Percentiles rank a stretch among this genome's conserved stretches.
Evolutionary conservation across 2,797 vertebrate genomes (phyloP).

Genomic region (Parauchenoglanis punctatus): DNA sequence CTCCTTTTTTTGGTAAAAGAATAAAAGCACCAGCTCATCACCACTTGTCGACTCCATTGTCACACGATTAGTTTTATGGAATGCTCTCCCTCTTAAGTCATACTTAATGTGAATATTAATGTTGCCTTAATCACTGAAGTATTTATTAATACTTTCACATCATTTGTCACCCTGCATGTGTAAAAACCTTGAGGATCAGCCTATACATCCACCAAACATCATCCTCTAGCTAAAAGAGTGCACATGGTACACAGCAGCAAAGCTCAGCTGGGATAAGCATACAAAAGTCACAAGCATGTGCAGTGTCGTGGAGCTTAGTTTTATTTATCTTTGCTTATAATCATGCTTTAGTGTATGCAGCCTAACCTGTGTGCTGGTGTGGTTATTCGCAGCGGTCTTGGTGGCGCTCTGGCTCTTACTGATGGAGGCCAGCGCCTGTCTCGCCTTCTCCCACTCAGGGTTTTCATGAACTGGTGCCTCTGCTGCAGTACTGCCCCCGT

Average conservation of each 20-base stretch:
- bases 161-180: too few species aligned
- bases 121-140: too few species aligned
- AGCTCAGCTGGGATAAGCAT: neutral
- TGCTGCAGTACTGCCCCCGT: slow-evolving; percentile 55
- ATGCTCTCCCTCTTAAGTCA: too few species aligned
- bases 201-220: neutral
- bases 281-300: neutral
- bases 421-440: slow-evolving; percentile 90
- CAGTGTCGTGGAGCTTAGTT: neutral
- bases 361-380: slow-evolving; percentile 75
- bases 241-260: neutral
- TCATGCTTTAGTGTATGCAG: too few species aligned
- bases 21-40: too few species aligned
- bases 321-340: neutral
- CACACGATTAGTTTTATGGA: too few species aligned
- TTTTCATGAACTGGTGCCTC: slow-evolving; percentile 86
- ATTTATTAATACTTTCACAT: too few species aligned
- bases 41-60: too few species aligned
- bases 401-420: slow-evolving; percentile 80
- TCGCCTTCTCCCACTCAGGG: slow-evolving; percentile 93
- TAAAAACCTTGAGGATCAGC: neutral
- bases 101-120: too few species aligned
- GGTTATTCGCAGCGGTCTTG: slow-evolving; percentile 72
- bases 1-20: too few species aligned
- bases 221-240: neutral